Conservation (phyloP, 2,113 vertebrate genomes). For the Dipodomys spectabilis region DNA sequence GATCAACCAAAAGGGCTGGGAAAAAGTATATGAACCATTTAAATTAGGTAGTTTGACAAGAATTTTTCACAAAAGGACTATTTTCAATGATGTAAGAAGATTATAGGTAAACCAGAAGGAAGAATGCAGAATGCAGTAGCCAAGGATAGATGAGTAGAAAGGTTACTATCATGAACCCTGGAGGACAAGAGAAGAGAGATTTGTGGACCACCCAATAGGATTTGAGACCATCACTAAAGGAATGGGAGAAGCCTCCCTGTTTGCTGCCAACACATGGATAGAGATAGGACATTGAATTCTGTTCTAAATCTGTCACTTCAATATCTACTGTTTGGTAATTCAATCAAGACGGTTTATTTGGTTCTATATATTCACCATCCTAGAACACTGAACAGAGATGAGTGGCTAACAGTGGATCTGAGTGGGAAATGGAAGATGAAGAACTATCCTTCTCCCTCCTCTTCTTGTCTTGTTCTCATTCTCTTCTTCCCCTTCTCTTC, state of each 20-base stretch:
- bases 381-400: neutral
- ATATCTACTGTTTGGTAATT: neutral
- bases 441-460: neutral
- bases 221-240: neutral
- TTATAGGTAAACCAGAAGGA: neutral
- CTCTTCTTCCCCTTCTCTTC: no score
- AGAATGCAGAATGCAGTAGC: neutral
- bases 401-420: neutral
- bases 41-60: neutral
- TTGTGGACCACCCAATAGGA: neutral
- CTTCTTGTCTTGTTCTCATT: neutral
- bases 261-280: neutral
- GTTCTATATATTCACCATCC: neutral
- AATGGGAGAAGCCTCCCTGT: neutral
- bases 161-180: neutral
- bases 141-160: neutral
- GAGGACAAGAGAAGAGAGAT: slow-evolving; percentile 1
- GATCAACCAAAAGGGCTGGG: neutral
- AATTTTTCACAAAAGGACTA: slow-evolving; percentile 39
- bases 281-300: neutral
- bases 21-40: neutral
- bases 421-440: neutral
- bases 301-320: neutral
- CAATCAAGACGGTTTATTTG: neutral
- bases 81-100: slow-evolving; percentile 7